A percentile compares a stretch with the other conserved stretches of the same genome.
Conservation (phyloP, 2,888 invertebrate species). For the Anthrax anthrax region DNA sequence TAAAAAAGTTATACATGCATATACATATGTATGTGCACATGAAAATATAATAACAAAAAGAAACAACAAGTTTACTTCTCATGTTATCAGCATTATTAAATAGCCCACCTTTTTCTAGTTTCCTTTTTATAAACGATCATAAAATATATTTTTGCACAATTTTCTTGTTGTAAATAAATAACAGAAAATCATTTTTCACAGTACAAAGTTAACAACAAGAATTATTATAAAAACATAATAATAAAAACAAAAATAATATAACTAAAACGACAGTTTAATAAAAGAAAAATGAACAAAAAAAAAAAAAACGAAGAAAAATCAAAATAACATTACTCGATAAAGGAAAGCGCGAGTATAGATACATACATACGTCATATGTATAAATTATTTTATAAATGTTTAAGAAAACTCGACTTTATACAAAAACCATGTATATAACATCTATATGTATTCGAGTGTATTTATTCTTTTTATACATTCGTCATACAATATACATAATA, state of each 20-base stretch:
- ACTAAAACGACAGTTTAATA: no score
- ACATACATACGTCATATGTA: no score
- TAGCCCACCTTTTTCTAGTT: conserved; percentile 7
- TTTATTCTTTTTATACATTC: no score
- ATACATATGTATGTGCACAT: background rate
- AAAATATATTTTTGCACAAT: conserved; percentile 9
- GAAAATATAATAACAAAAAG: no score
- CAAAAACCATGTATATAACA: no score
- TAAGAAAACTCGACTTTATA: no score
- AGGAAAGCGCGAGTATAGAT: background rate
- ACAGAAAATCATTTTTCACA: conserved; percentile 7
- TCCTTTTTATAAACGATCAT: background rate
- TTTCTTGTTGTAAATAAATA: conserved; percentile 13
- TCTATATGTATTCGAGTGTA: no score
- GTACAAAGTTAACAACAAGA: background rate
- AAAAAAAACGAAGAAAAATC: no score
- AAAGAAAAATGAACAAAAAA: background rate
- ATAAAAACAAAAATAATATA: background rate
- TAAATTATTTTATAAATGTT: no score
- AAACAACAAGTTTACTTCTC: background rate
- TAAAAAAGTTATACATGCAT: no score
- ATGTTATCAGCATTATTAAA: background rate
- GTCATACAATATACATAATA: background rate
- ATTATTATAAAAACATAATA: background rate
- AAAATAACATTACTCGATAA: background rate